phyloP scores from a whole-genome alignment of 1,140 invertebrate species.

The Lucilia sericata region DNA sequence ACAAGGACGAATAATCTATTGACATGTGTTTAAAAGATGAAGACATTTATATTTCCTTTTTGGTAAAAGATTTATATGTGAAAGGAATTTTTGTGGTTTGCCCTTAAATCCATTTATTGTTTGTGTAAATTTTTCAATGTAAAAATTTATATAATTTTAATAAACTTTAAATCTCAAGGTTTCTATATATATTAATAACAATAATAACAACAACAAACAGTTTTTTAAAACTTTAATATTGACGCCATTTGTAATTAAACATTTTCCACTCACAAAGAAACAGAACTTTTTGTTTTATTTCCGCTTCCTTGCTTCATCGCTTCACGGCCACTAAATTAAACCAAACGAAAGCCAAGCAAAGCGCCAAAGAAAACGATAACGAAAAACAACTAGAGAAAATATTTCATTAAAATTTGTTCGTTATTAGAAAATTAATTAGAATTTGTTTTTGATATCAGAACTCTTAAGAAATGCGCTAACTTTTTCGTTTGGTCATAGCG shows the following conservation, averaged over 20 bases:
- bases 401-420: conserved; percentile 5
- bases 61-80: not conserved
- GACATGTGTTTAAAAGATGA: too few relatives aligned
- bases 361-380: not conserved
- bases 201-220: not conserved
- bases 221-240: not conserved
- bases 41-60: too few relatives aligned
- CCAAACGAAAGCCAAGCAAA: not conserved
- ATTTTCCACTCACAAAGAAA: not conserved
- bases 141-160: not conserved
- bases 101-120: not conserved
- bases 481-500: conserved; percentile 21
- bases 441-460: conserved; percentile 35
- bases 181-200: not conserved
- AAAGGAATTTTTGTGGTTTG: not conserved
- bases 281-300: not conserved
- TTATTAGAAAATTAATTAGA: conserved; percentile 44
- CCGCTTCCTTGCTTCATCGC: conserved; percentile 11
- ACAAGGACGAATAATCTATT: not conserved
- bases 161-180: not conserved
- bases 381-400: not conserved
- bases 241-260: conserved; percentile 26
- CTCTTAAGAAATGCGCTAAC: not conserved
- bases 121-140: not conserved
- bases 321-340: not conserved